A percentile compares a stretch with the other conserved stretches of the same genome.
phyloP scores from a whole-genome alignment of 2,888 invertebrate genomes.

The Apamea sordens region DNA sequence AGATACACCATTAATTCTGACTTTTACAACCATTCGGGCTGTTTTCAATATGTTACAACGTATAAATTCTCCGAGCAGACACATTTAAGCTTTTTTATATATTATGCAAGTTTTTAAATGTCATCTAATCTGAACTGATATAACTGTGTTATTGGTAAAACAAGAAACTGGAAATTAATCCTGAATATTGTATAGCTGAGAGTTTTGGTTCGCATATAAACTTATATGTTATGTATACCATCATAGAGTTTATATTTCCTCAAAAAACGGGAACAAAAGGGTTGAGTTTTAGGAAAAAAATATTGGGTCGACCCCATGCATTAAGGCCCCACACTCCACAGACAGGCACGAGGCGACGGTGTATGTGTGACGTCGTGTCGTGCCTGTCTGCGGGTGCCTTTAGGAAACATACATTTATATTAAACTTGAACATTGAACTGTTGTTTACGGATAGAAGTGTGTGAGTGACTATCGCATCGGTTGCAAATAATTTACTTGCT shows the following conservation, averaged over 20 bases:
- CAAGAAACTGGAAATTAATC: neutral
- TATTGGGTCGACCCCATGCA: neutral
- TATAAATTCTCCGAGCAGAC: neutral
- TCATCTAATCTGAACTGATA: neutral
- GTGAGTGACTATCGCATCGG: neutral
- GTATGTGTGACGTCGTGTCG: neutral
- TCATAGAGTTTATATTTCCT: neutral
- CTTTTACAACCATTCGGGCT: neutral
- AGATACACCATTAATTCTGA: neutral
- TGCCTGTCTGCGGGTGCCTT: neutral
- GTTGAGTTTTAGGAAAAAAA: neutral
- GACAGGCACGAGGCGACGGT: neutral
- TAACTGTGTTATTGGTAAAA: neutral
- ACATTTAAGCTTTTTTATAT: neutral
- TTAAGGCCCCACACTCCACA: neutral
- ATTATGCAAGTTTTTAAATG: neutral
- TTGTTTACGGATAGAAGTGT: neutral
- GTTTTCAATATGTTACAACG: neutral
- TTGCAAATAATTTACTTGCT: conserved; percentile 27
- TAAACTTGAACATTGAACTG: neutral
- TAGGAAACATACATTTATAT: neutral
- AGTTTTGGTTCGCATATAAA: neutral
- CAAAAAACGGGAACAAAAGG: neutral
- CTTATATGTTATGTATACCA: neutral
- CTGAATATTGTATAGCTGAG: neutral